Conservation (phyloP, 2,797 vertebrate genomes). For the Peromyscus attwateri region DNA sequence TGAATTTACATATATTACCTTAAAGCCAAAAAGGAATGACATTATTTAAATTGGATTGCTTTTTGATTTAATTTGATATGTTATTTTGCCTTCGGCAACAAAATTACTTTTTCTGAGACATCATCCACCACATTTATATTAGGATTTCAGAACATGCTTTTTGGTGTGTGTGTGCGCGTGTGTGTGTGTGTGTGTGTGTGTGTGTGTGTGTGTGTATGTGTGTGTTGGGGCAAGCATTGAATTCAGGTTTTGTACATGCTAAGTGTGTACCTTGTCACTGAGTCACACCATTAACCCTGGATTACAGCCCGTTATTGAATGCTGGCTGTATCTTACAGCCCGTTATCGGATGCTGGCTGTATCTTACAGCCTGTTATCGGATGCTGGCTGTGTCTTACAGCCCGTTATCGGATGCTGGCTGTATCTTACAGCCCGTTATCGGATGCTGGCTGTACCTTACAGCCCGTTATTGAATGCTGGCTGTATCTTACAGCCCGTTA, state of each 20-base stretch:
- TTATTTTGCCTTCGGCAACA: slow-evolving; percentile 40
- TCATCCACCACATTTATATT: slow-evolving; percentile 29
- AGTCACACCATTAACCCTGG: not conserved
- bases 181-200: not conserved
- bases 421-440: not conserved
- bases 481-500: not conserved
- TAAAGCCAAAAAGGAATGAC: slow-evolving; percentile 36
- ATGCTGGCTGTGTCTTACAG: not conserved
- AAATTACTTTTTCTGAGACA: slow-evolving; percentile 21
- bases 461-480: not conserved
- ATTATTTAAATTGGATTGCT: slow-evolving; percentile 45
- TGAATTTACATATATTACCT: not conserved
- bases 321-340: not conserved
- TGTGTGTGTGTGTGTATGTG: not conserved
- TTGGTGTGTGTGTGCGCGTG: not conserved
- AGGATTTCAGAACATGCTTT: slow-evolving; percentile 4
- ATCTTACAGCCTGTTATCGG: not conserved
- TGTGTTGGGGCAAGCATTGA: not conserved
- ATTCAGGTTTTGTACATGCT: not conserved
- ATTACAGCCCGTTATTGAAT: not conserved
- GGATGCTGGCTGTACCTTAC: not conserved
- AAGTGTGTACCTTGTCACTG: not conserved
- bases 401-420: not conserved
- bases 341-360: not conserved
- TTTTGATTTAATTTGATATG: slow-evolving; percentile 65